Evolutionary conservation across 1,140 invertebrate genomes (phyloP), one percentile per base, ranked within the genome.

Genomic region (Rhyacophila brunnea): DNA sequence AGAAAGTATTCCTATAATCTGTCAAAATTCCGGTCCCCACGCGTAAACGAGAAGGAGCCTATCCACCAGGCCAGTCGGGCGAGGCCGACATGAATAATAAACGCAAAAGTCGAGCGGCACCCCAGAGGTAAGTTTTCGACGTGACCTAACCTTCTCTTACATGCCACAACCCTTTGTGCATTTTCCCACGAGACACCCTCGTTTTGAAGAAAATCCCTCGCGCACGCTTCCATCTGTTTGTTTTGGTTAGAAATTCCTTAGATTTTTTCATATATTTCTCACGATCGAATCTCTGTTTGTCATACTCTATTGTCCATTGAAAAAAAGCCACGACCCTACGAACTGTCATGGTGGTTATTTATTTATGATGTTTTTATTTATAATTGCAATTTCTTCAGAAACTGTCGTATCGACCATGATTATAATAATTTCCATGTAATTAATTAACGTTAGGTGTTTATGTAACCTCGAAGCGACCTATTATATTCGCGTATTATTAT

Each of bases 1-100:
- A 74, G 75, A 73, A 77, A 75, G 72, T 74, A 70, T 45, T 42
- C 15, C 15, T 65, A 72, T 71, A 78, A 78, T 74, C 74, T 69
- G 74, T 81, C 81, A 83, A 83, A 81, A 82, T 83, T 82, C 82
- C 80, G 79, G 80, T 82, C 78, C 80, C 81, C 71, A 82, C 81
- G 79, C 78, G 78, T 72, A 81, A 77, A 74, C 77, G 73, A 74
- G 79, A 81, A 78, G 73, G 74, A 80, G 79, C 79, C 77, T 80
- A 76, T 74, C 76, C 76, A 67, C 74, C 75, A 74, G 79, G 78
- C 53, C 74, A 74, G 68, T 77, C 72, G 67, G 77, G 76, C 72
- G 77, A 77, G 68, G 74, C 75, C 71, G 74, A 78, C 67, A 81
- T 81, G 79, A 82, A 81, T 69, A 81, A 81, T 68, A 81, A 81